Percentiles rank a stretch among this genome's conserved stretches.
These are phyloP conservation scores for Lycocerus yunnanus DNA, from an alignment of 2,888 invertebrate genomes.

Conservation along the genomic window DNA sequence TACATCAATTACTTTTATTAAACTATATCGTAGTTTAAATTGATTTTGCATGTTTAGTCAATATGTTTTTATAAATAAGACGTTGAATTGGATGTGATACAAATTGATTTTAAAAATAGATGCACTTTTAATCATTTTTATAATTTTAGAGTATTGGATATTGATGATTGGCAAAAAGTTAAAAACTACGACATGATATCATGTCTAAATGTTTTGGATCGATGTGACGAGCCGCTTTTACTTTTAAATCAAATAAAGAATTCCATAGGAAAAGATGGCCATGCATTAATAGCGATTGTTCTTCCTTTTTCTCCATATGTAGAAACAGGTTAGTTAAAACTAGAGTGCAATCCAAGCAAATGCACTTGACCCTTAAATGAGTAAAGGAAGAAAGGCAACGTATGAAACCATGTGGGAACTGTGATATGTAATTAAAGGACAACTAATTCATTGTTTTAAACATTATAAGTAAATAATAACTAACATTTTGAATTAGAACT, in stretches of 20 bases:
- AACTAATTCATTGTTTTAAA: background rate
- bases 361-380: background rate
- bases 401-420: background rate
- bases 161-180: constrained; percentile 66
- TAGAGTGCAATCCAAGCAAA: background rate
- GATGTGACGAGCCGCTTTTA: constrained; percentile 83
- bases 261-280: constrained; percentile 74
- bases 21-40: background rate
- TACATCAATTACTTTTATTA: background rate
- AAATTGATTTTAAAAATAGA: background rate
- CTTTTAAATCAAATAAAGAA: constrained; percentile 76
- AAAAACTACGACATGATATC: constrained; percentile 77
- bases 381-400: background rate
- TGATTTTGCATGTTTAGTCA: background rate
- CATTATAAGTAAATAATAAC: background rate
- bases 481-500: background rate
- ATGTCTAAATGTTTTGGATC: constrained; percentile 92
- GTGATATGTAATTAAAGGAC: background rate
- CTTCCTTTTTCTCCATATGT: constrained; percentile 94
- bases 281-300: constrained; percentile 86
- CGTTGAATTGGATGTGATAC: background rate
- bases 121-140: background rate
- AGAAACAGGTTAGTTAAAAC: constrained; percentile 68
- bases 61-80: background rate
- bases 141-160: constrained; percentile 68